These are phyloP conservation scores for Corythaeola cristata DNA, from an alignment of 2,113 vertebrate species.

Conservation along the genomic window DNA sequence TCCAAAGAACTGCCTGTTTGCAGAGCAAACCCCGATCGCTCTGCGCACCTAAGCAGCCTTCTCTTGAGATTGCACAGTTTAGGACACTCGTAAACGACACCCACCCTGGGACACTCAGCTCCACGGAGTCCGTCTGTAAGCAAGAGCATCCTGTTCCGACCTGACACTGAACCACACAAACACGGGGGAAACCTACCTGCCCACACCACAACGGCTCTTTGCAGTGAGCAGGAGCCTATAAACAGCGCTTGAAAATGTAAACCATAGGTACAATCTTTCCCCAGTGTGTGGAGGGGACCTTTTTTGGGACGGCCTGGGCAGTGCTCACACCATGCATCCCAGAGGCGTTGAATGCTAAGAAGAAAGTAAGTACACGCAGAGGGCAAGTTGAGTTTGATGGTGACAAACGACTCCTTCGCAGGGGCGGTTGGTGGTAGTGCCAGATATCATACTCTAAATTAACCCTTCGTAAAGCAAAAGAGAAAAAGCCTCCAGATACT, in stretches of 20 bases:
- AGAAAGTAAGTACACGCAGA: neutral
- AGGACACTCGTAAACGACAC: neutral
- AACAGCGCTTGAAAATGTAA: neutral
- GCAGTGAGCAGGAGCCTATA: neutral
- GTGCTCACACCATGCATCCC: neutral
- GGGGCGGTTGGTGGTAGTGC: neutral
- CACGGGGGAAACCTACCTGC: neutral
- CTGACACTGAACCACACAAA: neutral
- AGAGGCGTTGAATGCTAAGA: neutral
- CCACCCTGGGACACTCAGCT: neutral
- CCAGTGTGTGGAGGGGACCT: neutral
- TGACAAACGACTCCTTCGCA: neutral
- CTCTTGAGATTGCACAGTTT: neutral
- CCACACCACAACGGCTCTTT: neutral
- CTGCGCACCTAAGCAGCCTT: neutral
- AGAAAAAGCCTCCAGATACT: slow-evolving; percentile 71
- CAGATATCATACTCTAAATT: neutral
- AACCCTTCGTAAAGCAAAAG: neutral
- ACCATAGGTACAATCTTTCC: neutral
- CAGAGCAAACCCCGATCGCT: neutral
- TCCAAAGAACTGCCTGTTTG: neutral
- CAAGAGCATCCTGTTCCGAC: neutral
- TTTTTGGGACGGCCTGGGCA: neutral
- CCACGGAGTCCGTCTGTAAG: neutral
- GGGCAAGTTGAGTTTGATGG: neutral